Base-by-base conservation (phyloP, 2,797 vertebrate species). In the Octomys mimax region DNA sequence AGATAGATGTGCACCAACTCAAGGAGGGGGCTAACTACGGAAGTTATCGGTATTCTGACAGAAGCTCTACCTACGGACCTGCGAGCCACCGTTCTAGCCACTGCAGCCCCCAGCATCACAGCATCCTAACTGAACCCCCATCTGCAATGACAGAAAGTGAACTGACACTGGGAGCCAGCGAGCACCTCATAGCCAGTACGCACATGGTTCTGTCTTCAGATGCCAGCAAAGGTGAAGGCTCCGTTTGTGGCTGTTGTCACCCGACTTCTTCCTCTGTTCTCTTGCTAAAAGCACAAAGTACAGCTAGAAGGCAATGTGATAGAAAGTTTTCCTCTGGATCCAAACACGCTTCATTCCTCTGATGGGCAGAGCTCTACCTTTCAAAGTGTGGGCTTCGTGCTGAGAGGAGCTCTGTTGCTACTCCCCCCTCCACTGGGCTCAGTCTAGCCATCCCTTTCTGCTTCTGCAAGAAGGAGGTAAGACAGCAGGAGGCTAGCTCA, bases 241-340 rank as follows among this genome's bases (percentile, higher is more conserved):
- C 80, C 89, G 78, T 87, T 85, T 83, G 92, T 91, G 87, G 91
- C 89, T 85, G 70, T 57, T 82, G 73, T 93, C 81, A 79, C 87
- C 4, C 5, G 83, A 94, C 87, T 77, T 0, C 2, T 85, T 87
- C 95, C 84, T 97, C 88, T 89, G 88, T 95, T 52, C 57, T 16
- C 54, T 81, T 96, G 92, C 80, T 91, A 71, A 92, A 95, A 95
- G 92, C n/a, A 78, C 54, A 54, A 68, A 81, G 71, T 80, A 81
- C 93, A 24, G 61, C 78, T 89, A 84, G 71, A 95, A 96, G 87
- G 87, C 59, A 93, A 83, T 0, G 1, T 33, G 49, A 68, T 1
- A 79, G 79, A 85, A 75, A 94, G 91, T 91, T 81, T 95, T 96
- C 80, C 64, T 79, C 49, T 80, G 46, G 83, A 87, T 92, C 59